Percentiles rank a stretch among this genome's conserved stretches.
Evolutionary conservation across 2,888 invertebrate species (phyloP).

Genomic region (Tachina grossa): DNA sequence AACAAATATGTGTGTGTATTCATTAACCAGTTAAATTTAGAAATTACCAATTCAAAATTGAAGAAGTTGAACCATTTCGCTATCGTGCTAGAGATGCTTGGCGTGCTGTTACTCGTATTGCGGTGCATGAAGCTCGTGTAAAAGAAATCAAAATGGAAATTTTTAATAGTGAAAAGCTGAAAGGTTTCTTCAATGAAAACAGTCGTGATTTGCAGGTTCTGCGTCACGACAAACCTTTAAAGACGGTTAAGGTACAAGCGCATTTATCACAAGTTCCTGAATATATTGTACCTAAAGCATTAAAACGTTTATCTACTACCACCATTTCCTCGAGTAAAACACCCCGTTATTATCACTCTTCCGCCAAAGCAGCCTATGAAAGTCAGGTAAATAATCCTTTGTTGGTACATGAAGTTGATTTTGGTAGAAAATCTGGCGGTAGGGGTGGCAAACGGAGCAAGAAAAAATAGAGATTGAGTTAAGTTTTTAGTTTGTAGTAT

Average conservation of each 20-base stretch:
- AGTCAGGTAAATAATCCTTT: conserved; percentile 80
- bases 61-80: conserved; percentile 97
- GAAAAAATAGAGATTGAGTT: conserved; percentile 20
- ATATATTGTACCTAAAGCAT: conserved; percentile 92
- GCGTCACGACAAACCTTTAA: conserved; percentile 92
- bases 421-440: conserved; percentile 76
- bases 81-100: conserved; percentile 98
- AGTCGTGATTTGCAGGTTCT: conserved; percentile 93
- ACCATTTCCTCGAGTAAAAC: conserved; percentile 51
- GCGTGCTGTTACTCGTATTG: conserved; percentile 95
- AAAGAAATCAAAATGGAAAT: conserved; percentile 98
- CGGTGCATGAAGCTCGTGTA: conserved; percentile 95
- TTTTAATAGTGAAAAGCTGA: conserved; percentile 94
- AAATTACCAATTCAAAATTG: conserved; percentile 96
- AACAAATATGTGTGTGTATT: not conserved
- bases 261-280: conserved; percentile 96
- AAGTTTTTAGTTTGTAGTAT: conserved; percentile 21
- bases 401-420: conserved; percentile 81
- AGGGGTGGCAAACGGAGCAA: conserved; percentile 70
- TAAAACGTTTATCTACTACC: conserved; percentile 86
- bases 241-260: conserved; percentile 91
- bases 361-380: conserved; percentile 79
- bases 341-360: conserved; percentile 73
- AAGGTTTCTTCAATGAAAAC: conserved; percentile 96
- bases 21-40: conserved; percentile 81